Evolutionary conservation across 1,140 invertebrate genomes (phyloP).

Genomic region (Myzus persicae): DNA sequence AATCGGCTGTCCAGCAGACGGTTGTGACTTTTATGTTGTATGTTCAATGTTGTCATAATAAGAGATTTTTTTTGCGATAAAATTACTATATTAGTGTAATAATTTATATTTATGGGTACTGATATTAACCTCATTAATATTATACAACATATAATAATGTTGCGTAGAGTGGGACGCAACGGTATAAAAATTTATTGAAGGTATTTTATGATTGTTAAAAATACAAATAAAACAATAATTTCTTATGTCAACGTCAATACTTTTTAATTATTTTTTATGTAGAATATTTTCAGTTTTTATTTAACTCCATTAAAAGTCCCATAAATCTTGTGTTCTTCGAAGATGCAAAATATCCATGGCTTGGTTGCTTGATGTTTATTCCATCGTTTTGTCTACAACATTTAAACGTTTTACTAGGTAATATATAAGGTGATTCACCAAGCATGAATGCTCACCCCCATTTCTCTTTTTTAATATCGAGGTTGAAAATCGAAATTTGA

Average conservation of each 20-base stretch:
- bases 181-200: not conserved
- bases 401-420: no score
- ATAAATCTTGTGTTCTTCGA: not conserved
- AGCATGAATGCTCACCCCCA: no score
- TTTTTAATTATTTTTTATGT: not conserved
- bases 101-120: no score
- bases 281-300: not conserved
- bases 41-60: not conserved
- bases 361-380: not conserved
- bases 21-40: not conserved
- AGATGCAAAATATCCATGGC: not conserved
- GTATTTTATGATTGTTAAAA: not conserved
- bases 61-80: not conserved
- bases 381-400: not conserved
- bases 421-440: no score
- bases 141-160: no score
- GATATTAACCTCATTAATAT: no score
- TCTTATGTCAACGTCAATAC: no score
- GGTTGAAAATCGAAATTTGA: no score
- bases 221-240: not conserved
- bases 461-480: no score
- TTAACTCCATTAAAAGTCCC: not conserved
- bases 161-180: fast-evolving
- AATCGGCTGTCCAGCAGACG: no score
- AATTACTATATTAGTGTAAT: not conserved